phyloP scores from a whole-genome alignment of 2,888 invertebrate genomes.

The Rhagophthalmus giganteus region DNA sequence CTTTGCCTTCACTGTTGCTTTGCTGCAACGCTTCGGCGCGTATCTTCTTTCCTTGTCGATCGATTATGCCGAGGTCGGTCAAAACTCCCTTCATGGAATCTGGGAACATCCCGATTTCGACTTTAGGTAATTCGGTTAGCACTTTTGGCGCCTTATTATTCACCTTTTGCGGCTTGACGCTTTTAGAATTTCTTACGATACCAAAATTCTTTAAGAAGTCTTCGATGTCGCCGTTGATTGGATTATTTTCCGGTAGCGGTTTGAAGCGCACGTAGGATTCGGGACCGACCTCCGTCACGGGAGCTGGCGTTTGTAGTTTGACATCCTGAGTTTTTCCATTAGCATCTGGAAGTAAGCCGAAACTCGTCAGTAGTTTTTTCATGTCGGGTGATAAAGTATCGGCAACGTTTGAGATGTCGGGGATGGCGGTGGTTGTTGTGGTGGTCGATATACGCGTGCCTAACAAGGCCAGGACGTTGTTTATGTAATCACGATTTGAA shows the following conservation, averaged over 20 bases:
- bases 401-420: conserved; percentile 49
- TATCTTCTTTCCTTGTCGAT: conserved; percentile 34
- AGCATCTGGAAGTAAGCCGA: conserved; percentile 53
- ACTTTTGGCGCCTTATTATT: conserved; percentile 19
- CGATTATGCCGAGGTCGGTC: conserved; percentile 48
- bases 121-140: conserved; percentile 38
- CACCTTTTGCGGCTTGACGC: conserved; percentile 20
- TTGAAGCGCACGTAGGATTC: conserved; percentile 52
- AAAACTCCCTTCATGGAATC: conserved; percentile 47
- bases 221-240: conserved; percentile 50
- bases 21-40: conserved; percentile 18
- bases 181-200: conserved; percentile 41
- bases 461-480: conserved; percentile 8
- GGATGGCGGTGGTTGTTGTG: conserved; percentile 38
- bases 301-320: conserved; percentile 35
- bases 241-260: conserved; percentile 50
- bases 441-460: background rate
- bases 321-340: conserved; percentile 33
- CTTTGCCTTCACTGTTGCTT: conserved; percentile 6
- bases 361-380: conserved; percentile 55
- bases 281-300: conserved; percentile 45
- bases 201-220: conserved; percentile 51
- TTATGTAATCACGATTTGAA: conserved; percentile 5
- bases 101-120: conserved; percentile 51
- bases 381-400: conserved; percentile 53